Evolutionary conservation across 2,113 vertebrate species (phyloP).

Genomic region (Aegotheles bennettii): DNA sequence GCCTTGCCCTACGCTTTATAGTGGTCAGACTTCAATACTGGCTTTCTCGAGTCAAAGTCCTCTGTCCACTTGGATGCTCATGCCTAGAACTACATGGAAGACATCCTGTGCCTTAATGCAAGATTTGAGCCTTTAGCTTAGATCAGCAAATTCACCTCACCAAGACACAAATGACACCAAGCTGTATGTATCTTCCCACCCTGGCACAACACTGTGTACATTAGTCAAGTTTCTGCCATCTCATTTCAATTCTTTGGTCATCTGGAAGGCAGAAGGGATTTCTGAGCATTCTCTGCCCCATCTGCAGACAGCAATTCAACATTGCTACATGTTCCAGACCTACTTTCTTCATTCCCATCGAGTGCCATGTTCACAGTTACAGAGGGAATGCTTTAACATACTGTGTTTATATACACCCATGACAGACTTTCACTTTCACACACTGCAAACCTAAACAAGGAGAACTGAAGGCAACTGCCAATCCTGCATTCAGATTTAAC

Average conservation of each 20-base stretch:
- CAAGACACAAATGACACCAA: background rate
- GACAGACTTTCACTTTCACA: background rate
- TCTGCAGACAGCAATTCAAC: background rate
- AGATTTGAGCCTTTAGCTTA: background rate
- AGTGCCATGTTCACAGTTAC: background rate
- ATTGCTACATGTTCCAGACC: background rate
- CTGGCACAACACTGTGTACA: background rate
- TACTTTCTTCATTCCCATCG: background rate
- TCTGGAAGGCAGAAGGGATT: background rate
- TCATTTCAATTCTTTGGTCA: background rate
- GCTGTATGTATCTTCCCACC: fast-evolving
- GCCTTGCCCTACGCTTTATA: background rate
- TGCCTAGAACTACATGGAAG: background rate
- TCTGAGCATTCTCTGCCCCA: background rate
- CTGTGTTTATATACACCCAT: background rate
- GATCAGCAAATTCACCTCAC: background rate
- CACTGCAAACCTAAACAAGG: conserved; percentile 5
- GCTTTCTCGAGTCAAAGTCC: background rate
- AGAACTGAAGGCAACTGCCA: background rate
- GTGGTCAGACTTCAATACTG: background rate
- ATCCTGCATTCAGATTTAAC: background rate
- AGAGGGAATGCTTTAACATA: background rate
- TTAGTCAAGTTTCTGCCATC: background rate
- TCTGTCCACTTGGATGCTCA: background rate
- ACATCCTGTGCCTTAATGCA: background rate